Base-by-base conservation (phyloP, 2,797 vertebrate species). In the Oryzias dopingdopingensis region DNA sequence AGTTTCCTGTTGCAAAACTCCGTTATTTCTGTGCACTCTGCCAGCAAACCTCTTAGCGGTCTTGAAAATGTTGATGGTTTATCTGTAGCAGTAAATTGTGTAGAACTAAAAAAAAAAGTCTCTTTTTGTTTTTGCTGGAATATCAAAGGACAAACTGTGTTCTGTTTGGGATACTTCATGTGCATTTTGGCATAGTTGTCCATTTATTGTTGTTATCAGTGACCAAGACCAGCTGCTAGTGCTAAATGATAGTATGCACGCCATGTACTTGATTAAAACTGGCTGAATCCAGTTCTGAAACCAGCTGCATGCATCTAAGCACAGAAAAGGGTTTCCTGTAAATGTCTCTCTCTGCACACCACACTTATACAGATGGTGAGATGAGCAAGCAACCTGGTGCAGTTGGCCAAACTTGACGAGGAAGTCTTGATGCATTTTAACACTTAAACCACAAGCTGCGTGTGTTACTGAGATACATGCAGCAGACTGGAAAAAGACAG, bases 321-420 rank as follows among this genome's bases (percentile, higher is more conserved):
- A 60, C 32, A 46, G 17, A 49, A 76, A 17, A 4, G 59, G 44
- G 63, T 48, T 74, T 81, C 58, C 60, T 72, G 65, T 59, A 40
- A 63, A 54, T 37, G 45, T 24, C 24, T 0, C 14, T 60, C n/a
- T 69, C 14, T 47, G 18, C 14, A 46, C 48, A 56, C 23, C 50
- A 42, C 60, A 44, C 18, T 18, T 59, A n/a, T 43, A 45, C 75
- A 70, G 75, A 76, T 69, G 79, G 69, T 77, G 72, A 58, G 63
- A 64, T 52, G 63, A 80, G 60, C 56, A 52, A 22, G 43, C 13
- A 16, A 20, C 32, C 32, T 63, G 57, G 43, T 2, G 8, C 47
- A 40, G 50, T 6, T 7, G 40, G 42, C 32, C 5, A 58, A 52
- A 54, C 17, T 71, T 29, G 15, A 60, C 50, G 52, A 68, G 67